Base-by-base conservation (phyloP, 2,113 vertebrate genomes). In the Maccullochella peelii region DNA sequence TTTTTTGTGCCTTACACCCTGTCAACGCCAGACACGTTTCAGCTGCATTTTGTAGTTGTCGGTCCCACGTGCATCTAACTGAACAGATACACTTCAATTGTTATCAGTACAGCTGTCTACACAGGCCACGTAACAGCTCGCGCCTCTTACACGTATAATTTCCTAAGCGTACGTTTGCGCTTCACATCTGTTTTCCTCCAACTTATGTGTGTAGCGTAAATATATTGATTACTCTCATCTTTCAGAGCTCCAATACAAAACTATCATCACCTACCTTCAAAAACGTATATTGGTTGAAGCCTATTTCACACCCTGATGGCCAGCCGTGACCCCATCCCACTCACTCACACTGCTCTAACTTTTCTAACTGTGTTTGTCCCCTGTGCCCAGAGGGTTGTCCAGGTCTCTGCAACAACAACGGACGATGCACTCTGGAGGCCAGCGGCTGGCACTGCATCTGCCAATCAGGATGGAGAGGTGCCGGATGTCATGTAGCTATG, bases 401-500 rank as follows among this genome's bases (percentile, higher is more conserved):
- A 0, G 98, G 98, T n/a, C 95, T 99, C 79, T 99, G 98, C 93
- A 99, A 99, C 95, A 99, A 97, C 95, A 99, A 99, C 1, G 98
- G 98, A 57, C 96, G 98, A 71, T 99, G 98, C 82, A 98, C 98
- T 0, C 94, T 99, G 94, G 98, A 99, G 94, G 97, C 98, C 71
- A 99, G 97, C 0, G 98, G 97, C 82, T 99, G 98, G 98, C 98
- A 98, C 82, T 99, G 98, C 58, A 97, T 99, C 84, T 99, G 98
- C 94, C 98, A 99, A 90, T 96, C 98, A 0, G 98, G 98, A 30
- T 99, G 98, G 98, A 95, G 98, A 86, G 98, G 98, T 82, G 97
- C 97, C 0, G 98, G 98, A 12, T 99, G 98, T 79, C 98, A 99
- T 0, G 98, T 99, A 67, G 97, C 98, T 93, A 99, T 99, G 98